phyloP scores from a whole-genome alignment of 2,113 vertebrate genomes.

The Engraulis encrasicolus region DNA sequence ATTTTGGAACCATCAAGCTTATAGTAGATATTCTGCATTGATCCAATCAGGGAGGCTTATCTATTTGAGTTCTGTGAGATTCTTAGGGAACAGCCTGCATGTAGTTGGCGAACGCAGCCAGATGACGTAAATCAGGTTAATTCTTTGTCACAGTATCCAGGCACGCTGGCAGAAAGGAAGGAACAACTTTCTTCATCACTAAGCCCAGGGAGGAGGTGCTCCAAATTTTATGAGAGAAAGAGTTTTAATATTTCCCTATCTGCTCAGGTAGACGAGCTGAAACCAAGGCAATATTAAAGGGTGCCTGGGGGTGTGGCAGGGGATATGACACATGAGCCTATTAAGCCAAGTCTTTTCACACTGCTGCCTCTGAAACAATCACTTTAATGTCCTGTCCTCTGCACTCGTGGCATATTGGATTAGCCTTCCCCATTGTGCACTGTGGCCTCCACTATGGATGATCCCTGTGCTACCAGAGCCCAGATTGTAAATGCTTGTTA shows the following conservation, averaged over 20 bases:
- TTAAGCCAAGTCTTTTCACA: conserved; percentile 7
- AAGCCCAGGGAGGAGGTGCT: background rate
- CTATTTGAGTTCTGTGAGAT: background rate
- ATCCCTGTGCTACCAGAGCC: background rate
- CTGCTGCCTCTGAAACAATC: background rate
- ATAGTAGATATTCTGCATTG: too few species aligned
- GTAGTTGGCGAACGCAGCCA: too few species aligned
- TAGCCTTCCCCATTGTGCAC: background rate
- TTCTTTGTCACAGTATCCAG: too few species aligned
- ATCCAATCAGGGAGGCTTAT: background rate
- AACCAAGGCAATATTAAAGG: background rate
- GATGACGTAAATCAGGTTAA: too few species aligned
- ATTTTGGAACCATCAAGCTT: too few species aligned
- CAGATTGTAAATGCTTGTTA: background rate
- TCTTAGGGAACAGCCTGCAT: too few species aligned
- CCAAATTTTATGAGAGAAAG: background rate
- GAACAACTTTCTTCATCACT: background rate
- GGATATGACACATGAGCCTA: conserved; percentile 15
- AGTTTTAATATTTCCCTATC: background rate
- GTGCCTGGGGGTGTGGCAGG: background rate
- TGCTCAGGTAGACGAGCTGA: background rate
- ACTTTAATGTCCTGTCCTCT: background rate
- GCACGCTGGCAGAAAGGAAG: too few species aligned
- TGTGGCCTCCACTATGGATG: background rate
- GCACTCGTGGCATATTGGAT: background rate